Evolutionary conservation across 2,113 vertebrate genomes (phyloP).

Genomic region (Halichoerus grypus): DNA sequence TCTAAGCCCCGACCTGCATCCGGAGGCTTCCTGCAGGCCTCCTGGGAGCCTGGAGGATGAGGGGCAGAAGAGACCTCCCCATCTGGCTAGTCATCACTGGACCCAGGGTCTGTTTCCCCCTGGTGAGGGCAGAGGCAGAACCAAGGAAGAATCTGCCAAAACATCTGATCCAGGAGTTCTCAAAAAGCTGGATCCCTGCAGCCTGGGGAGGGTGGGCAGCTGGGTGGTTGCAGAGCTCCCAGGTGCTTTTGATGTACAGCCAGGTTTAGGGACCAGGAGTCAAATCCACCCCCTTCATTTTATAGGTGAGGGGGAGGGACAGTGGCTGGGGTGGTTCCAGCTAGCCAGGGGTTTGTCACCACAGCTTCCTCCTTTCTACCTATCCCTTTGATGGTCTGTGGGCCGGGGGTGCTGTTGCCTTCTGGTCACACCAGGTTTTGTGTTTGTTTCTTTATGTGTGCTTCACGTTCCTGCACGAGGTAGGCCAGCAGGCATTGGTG

Average conservation of each 20-base stretch:
- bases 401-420: neutral
- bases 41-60: conserved; percentile 66
- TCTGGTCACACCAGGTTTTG: neutral
- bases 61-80: conserved; percentile 63
- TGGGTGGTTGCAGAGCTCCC: neutral
- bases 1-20: conserved; percentile 86
- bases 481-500: neutral
- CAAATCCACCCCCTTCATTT: neutral
- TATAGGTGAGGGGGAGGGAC: neutral
- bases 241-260: neutral
- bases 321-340: neutral
- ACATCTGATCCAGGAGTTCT: neutral
- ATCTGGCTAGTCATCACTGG: neutral
- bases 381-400: neutral
- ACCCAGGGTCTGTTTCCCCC: neutral
- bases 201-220: neutral
- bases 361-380: neutral
- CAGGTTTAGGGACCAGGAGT: neutral
- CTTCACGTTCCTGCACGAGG: neutral
- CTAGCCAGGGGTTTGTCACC: neutral
- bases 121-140: neutral
- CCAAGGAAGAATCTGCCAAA: neutral
- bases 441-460: neutral
- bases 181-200: neutral
- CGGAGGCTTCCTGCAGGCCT: conserved; percentile 80